Base-by-base conservation (phyloP, 2,113 vertebrate genomes). In the Chloebia gouldiae region DNA sequence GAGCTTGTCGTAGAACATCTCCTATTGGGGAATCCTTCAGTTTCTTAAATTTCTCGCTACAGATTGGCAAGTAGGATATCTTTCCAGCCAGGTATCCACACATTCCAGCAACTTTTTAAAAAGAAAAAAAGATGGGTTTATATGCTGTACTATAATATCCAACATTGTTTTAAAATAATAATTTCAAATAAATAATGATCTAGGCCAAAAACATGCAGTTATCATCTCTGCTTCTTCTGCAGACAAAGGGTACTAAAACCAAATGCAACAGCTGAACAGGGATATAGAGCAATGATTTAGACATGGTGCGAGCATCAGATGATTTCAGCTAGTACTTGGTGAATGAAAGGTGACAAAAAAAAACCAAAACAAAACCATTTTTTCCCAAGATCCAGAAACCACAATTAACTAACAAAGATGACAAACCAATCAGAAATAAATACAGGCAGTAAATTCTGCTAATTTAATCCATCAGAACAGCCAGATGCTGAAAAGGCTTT, bases 11-110 rank as follows among this genome's bases (percentile, higher is more conserved):
- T 7, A 99, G 92, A 64, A 97, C 98, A 64, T 99, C 98, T 97
- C 98, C 99, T 73, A 99, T 96, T 33, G 98, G 98, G 3, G 99
- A 99, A 97, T 99, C 98, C 90, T 99, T 98, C 66, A 99, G 96
- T 72, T 94, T 98, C 96, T 98, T 98, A 93, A 99, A 99, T 96
- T 99, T 99, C 96, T 99, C 98, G 51, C 98, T 98, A 94, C 99
- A 99, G 16, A 96, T 96, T 82, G 97, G 98, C 97, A 99, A 97
- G 68, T 99, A 99, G 4, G 99, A 99, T 90, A 99, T 92, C 93
- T 99, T 99, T 81, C 99, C 99, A 61, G 94, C 98, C 90, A 99
- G 50, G 96, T 98, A 99, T 81, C 99, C 99, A 97, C 98, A 98
- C 22, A 98, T 70, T 83, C 98, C 98, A 89, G 99, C 99, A 97